Conservation (phyloP, 2,797 vertebrate genomes). For the Etheostoma nigrum region DNA sequence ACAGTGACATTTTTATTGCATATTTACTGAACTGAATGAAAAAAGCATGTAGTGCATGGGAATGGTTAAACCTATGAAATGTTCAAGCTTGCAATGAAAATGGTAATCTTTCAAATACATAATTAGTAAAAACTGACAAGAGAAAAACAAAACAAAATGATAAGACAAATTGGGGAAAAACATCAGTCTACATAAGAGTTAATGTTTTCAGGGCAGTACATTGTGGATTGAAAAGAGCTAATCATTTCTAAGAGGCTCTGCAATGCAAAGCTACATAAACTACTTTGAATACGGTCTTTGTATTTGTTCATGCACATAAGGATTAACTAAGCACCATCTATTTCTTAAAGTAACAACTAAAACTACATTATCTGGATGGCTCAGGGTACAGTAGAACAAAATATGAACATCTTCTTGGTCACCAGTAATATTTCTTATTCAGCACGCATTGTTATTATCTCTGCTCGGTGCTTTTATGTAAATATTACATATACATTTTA, state of each 20-base stretch:
- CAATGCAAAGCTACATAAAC: conserved; percentile 69
- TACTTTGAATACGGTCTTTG: conserved; percentile 67
- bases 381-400: background rate
- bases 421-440: background rate
- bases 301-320: conserved; percentile 49
- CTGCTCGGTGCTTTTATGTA: background rate
- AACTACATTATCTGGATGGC: background rate
- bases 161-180: background rate
- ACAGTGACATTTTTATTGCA: background rate
- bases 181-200: conserved; percentile 41
- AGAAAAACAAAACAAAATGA: background rate
- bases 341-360: conserved; percentile 9
- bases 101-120: background rate
- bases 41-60: background rate
- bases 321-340: conserved; percentile 29
- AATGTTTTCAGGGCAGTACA: conserved; percentile 48
- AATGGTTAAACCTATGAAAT: background rate
- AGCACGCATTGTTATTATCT: too few relatives aligned
- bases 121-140: background rate
- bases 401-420: background rate
- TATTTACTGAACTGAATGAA: background rate
- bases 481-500: background rate
- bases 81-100: background rate
- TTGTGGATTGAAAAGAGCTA: conserved; percentile 69
- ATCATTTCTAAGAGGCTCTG: conserved; percentile 76